Conservation (phyloP, 2,113 vertebrate genomes). For the Passer montanus region DNA sequence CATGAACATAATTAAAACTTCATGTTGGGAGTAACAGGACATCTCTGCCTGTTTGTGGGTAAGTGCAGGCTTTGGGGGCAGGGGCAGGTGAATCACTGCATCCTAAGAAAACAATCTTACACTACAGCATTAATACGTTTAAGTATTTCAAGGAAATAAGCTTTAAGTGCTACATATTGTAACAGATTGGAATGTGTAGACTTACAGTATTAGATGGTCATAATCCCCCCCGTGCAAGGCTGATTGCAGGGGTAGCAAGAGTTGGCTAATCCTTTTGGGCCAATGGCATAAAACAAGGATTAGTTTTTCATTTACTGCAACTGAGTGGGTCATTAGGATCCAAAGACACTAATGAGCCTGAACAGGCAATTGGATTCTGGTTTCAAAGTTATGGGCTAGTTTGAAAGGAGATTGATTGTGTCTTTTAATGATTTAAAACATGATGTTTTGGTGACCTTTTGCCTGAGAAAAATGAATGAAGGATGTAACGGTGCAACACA, state of each 20-base stretch:
- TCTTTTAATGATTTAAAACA: slow-evolving; percentile 41
- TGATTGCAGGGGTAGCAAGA: slow-evolving; percentile 62
- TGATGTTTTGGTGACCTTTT: slow-evolving; percentile 1
- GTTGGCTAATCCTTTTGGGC: slow-evolving; percentile 67
- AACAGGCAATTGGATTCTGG: slow-evolving; percentile 64
- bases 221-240: slow-evolving; percentile 48
- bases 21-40: accelerated
- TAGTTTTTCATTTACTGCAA: slow-evolving; percentile 71
- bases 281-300: slow-evolving; percentile 71
- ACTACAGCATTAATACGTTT: slow-evolving; percentile 35
- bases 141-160: slow-evolving; percentile 60
- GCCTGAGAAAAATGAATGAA: slow-evolving; percentile 12
- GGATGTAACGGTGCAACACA: background rate
- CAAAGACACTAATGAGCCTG: slow-evolving; percentile 69
- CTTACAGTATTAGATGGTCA: slow-evolving; percentile 61
- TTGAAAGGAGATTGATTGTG: slow-evolving; percentile 24
- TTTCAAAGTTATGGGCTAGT: slow-evolving; percentile 44
- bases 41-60: background rate
- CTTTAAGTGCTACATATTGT: slow-evolving; percentile 63
- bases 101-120: slow-evolving; percentile 21
- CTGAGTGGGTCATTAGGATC: slow-evolving; percentile 69
- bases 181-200: slow-evolving; percentile 70
- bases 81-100: background rate
- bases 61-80: background rate
- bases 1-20: background rate